Evolutionary conservation across 2,888 invertebrate species (phyloP), one percentile per base, ranked within the genome.

Genomic region (Willowsia nigromaculata): DNA sequence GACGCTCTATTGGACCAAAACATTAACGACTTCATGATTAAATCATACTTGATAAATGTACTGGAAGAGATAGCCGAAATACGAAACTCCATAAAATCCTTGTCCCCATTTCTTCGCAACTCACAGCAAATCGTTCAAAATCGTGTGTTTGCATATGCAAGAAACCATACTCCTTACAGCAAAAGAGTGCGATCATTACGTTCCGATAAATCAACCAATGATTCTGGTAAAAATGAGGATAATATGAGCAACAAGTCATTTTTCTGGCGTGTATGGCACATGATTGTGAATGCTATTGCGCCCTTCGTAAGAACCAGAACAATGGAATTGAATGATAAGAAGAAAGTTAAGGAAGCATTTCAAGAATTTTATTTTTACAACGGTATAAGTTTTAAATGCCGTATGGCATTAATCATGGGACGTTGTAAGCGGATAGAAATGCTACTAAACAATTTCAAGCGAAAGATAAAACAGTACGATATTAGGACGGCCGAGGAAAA

Each of bases 121-220:
- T 18, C 65, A 11, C 82, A 82, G 68, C 40, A 65, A 65, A 27
- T 11, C 3, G 15, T 68, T 1, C 82, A 82, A 50, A 40, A 27
- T 13, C 0, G 33, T 68, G 65, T 82, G 40, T 82, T 82, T 30
- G 18, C 82, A 27, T 82, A 82, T 22, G 82, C 82, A 7, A 65
- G 65, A 59, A 43, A 82, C 25, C 50, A 82, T 18, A 50, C 65
- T 2, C 15, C 47, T 2, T 68, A 65, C 65, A 68, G 82, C n/a
- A 65, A 30, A 65, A 37, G 82, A 30, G 27, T 82, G 15, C 18
- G 50, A 27, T 47, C 33, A 13, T 30, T 47, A 13, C 27, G 82
- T 18, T 80, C 56, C 1, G 18, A 18, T 9, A 50, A 25, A 5
- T 13, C 25, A 50, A 1, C 11, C n/a, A n/a, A n/a, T n/a, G n/a